Percentiles rank a stretch among this genome's conserved stretches.
Evolutionary conservation across 2,113 vertebrate species (phyloP).

Genomic region (Pandion haliaetus): DNA sequence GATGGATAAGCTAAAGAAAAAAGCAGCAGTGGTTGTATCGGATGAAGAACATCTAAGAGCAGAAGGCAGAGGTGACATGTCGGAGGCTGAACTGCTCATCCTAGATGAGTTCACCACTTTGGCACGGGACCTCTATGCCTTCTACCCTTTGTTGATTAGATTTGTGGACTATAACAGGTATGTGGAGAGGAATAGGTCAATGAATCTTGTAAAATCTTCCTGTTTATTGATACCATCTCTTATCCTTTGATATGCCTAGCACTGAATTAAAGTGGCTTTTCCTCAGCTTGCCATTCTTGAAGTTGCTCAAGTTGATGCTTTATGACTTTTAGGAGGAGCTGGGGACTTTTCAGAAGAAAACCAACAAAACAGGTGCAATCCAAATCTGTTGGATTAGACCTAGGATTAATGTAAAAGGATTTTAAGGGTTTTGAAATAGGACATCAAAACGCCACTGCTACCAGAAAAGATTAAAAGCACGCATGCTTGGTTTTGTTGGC

Average conservation of each 20-base stretch:
- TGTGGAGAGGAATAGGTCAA: not conserved
- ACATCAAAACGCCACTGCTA: not conserved
- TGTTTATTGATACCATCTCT: not conserved
- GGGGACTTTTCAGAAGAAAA: not conserved
- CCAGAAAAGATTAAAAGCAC: not conserved
- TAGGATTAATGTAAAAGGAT: not conserved
- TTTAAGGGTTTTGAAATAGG: not conserved
- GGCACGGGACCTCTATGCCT: constrained; percentile 93
- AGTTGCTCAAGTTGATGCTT: not conserved
- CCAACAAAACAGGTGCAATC: not conserved
- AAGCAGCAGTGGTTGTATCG: constrained; percentile 87
- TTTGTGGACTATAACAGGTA: constrained; percentile 98
- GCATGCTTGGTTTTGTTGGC: not conserved
- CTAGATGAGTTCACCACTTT: constrained; percentile 93
- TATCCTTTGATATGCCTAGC: not conserved
- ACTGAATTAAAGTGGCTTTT: not conserved
- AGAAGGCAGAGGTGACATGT: constrained; percentile 95
- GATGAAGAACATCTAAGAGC: constrained; percentile 94
- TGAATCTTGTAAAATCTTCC: not conserved
- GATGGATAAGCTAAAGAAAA: constrained; percentile 98
- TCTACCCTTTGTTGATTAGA: constrained; percentile 95
- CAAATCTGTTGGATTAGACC: not conserved
- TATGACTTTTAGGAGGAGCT: not conserved
- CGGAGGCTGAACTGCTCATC: constrained; percentile 93
- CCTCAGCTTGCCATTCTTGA: not conserved